These are phyloP conservation scores for Pelvicachromis taeniatus DNA, from an alignment of 2,113 vertebrate species.

Conservation along the genomic window DNA sequence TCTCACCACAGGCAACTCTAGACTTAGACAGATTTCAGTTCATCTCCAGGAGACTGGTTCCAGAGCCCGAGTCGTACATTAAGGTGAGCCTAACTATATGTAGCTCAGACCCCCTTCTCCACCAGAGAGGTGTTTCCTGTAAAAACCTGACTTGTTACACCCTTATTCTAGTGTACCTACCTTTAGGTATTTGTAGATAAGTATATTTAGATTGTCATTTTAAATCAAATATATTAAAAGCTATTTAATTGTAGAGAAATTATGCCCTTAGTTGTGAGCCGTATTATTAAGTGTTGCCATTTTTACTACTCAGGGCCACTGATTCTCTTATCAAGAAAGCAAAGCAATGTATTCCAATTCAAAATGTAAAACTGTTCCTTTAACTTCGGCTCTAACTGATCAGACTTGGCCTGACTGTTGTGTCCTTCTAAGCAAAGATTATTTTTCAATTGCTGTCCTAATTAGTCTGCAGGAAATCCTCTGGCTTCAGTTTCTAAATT, in stretches of 20 bases:
- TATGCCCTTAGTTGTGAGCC: neutral
- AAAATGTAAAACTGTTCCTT: neutral
- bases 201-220: neutral
- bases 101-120: neutral
- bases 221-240: neutral
- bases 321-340: neutral
- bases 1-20: neutral
- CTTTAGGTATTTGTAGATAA: neutral
- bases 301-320: neutral
- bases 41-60: neutral
- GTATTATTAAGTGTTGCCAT: neutral
- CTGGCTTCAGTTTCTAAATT: slow-evolving; percentile 2
- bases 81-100: neutral
- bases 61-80: neutral
- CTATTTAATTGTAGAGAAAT: neutral
- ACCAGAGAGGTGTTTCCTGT: neutral
- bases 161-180: neutral
- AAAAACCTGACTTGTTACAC: neutral
- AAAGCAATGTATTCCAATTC: neutral
- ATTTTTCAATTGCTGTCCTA: neutral
- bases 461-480: neutral
- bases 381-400: neutral
- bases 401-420: neutral
- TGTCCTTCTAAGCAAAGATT: neutral
- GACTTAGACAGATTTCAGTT: neutral